Evolutionary conservation across 2,797 vertebrate species (phyloP), one percentile per base, ranked within the genome.

Genomic region (Vultur gryphus): DNA sequence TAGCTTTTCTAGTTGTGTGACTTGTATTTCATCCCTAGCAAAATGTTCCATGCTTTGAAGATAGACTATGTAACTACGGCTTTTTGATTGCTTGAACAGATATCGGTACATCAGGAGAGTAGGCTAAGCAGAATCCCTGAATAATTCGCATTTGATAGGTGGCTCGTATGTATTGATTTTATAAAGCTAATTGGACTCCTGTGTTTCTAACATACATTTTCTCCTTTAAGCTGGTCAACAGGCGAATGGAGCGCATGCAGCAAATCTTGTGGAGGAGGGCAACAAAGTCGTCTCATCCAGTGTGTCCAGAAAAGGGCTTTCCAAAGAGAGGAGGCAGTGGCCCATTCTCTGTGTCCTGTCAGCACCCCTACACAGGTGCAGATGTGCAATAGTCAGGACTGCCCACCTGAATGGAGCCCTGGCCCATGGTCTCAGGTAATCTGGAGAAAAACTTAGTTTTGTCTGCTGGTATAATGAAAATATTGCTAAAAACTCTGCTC

Each of bases 371-470:
- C 98, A 4, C 99, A 99, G 86, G 81, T 98, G 58, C 99, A 99
- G 95, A 95, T 97, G 72, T 99, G 99, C 97, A 98, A 98, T 66
- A 98, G 95, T 57, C 98, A 99, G 35, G 96, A 98, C 90, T 99
- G 99, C 82, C 99, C 99, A 2, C 99, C 99, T 0, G 98, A 99
- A 86, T 99, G 99, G 99, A 99, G 97, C 97, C 97, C 96, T 0
- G 99, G 99, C 6, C 97, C 98, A 1, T 99, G 99, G 99, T 99
- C 99, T 72, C 99, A 99, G 99, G 99, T 99, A 98, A 97, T 82
- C 14, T 52, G 58, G 51, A 91, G 37, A 78, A 55, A 78, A 77
- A 46, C 6, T 13, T 73, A 0, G 24, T 82, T 93, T 39, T 43
- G 8, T 54, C 35, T 77, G 28, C n/a, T 75, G 65, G 16, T 14